Base-by-base conservation (phyloP, 2,888 invertebrate species). In the Syrphus vitripennis region DNA sequence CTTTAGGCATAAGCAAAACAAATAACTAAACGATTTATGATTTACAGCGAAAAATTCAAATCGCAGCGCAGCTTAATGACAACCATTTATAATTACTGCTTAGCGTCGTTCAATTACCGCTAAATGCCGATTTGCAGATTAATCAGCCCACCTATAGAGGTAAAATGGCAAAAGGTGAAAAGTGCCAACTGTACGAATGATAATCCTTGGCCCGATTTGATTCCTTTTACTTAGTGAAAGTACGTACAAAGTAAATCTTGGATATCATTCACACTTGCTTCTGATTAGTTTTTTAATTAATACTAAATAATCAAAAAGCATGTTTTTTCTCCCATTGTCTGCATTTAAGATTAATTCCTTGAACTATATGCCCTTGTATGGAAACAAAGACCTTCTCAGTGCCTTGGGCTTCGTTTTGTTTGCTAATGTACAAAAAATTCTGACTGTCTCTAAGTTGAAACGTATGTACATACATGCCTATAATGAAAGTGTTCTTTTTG, bases 111-210 rank as follows among this genome's bases (percentile, higher is more conserved):
- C 76, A 84, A 84, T 81, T 84, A 76, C 57, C 31, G 84, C 55
- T 81, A 84, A 84, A 81, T 81, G 84, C 71, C 81, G 84, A 84
- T 81, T 81, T 31, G 42, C 45, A 72, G 81, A 81, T 84, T 76
- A 84, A 84, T 76, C 53, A 84, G 80, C 84, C 81, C 81, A 81
- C 81, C 84, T 76, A 63, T 42, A 7, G 65, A 84, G 76, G 71
- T 55, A 81, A 81, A 81, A 84, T 76, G 71, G 42, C 81, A 84
- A 76, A 55, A 76, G 81, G 84, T 84, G 84, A 84, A 71, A 26
- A 71, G 50, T 61, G 37, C 48, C 45, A 76, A 42, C 29, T 61
- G n/a, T n/a, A n/a, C n/a, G 29, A 55, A 45, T 37, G 59, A 59
- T 72, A 76, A 76, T 84, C 84, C 84, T 84, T 84, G 84, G 76